A percentile compares a stretch with the other conserved stretches of the same genome.
phyloP scores from a whole-genome alignment of 2,888 invertebrate species.

The Drosophila subquinaria region DNA sequence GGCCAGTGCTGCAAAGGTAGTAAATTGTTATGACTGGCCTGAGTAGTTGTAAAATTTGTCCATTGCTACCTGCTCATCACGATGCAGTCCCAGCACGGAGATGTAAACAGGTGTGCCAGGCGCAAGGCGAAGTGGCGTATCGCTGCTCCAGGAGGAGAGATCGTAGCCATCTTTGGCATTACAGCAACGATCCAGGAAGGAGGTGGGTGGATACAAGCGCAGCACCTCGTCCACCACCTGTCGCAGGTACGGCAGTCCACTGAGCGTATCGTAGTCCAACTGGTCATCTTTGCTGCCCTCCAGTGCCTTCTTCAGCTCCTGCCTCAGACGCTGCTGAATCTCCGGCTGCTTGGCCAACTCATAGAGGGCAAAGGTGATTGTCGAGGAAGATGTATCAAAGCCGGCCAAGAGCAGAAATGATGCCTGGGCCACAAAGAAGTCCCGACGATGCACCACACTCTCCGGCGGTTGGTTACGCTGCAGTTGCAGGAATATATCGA shows the following conservation, averaged over 20 bases:
- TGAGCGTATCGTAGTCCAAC: constrained; percentile 84
- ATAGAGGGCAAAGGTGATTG: constrained; percentile 85
- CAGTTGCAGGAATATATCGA: constrained; percentile 86
- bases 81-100: constrained; percentile 80
- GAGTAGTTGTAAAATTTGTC: not conserved
- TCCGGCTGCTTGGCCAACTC: constrained; percentile 84
- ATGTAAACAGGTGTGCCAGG: constrained; percentile 83
- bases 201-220: constrained; percentile 83
- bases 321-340: constrained; percentile 83
- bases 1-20: constrained; percentile 71
- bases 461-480: constrained; percentile 67
- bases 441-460: constrained; percentile 67
- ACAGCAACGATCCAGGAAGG: constrained; percentile 83
- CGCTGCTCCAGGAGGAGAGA: constrained; percentile 62
- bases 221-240: constrained; percentile 84
- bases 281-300: constrained; percentile 67
- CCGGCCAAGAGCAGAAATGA: constrained; percentile 82
- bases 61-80: constrained; percentile 76
- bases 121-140: constrained; percentile 57
- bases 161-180: constrained; percentile 70
- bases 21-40: not conserved
- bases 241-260: constrained; percentile 85
- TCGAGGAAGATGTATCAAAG: constrained; percentile 84
- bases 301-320: constrained; percentile 83
- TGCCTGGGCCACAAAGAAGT: constrained; percentile 82